These are phyloP conservation scores for Murina feae DNA, from an alignment of 2,113 vertebrate genomes.

Conservation along the genomic window DNA sequence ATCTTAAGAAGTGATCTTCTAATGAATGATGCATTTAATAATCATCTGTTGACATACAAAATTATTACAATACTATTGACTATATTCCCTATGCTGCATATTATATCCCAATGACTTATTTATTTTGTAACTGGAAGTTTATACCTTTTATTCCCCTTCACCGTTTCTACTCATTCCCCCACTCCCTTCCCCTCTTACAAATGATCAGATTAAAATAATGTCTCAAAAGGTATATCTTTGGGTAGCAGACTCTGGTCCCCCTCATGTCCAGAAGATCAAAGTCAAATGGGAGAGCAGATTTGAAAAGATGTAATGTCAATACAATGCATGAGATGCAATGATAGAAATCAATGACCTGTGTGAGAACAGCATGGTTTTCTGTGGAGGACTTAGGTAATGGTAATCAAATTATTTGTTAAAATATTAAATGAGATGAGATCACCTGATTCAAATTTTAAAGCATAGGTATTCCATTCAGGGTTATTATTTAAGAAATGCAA, in stretches of 20 bases:
- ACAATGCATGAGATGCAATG: background rate
- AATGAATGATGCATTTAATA: background rate
- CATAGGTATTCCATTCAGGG: background rate
- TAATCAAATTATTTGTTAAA: slow-evolving; percentile 8
- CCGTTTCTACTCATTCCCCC: background rate
- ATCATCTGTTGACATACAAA: background rate
- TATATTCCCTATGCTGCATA: background rate
- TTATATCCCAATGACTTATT: background rate
- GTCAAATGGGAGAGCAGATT: background rate
- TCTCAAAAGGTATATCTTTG: background rate
- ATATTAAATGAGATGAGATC: background rate
- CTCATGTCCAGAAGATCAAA: background rate
- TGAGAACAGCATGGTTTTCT: background rate
- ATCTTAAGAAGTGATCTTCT: background rate
- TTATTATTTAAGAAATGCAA: background rate
- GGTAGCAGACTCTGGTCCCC: background rate
- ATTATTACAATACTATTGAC: background rate
- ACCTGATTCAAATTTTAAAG: background rate
- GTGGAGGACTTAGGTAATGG: background rate
- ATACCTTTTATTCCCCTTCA: background rate
- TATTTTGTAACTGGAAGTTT: background rate
- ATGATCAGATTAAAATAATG: background rate
- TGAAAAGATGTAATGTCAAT: background rate
- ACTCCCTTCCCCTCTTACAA: background rate
- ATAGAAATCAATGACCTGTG: background rate